phyloP scores from a whole-genome alignment of 2,797 vertebrate species.

The Knipowitschia caucasica region DNA sequence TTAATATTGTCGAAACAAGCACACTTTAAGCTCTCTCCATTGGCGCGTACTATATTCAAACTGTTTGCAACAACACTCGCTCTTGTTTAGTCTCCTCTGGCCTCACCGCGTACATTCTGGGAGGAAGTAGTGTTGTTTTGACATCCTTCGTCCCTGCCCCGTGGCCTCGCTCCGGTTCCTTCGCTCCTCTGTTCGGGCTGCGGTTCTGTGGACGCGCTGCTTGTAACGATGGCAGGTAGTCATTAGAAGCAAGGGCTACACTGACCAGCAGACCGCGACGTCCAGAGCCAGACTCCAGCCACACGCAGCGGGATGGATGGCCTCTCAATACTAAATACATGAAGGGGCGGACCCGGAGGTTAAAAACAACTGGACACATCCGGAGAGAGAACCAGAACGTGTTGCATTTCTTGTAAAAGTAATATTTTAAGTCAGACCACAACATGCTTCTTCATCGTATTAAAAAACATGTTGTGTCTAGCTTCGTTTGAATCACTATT shows the following conservation, averaged over 20 bases:
- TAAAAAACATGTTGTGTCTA: too few relatives aligned
- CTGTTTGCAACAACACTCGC: too few relatives aligned
- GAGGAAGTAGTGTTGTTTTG: neutral
- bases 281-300: conserved; percentile 6
- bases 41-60: too few relatives aligned
- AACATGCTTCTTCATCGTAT: too few relatives aligned
- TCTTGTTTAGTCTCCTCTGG: neutral
- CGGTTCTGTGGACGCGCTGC: conserved; percentile 2
- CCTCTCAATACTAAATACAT: neutral
- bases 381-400: neutral
- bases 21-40: too few relatives aligned
- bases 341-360: too few relatives aligned
- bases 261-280: conserved; percentile 42
- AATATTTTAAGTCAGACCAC: too few relatives aligned
- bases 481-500: too few relatives aligned
- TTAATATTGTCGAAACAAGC: too few relatives aligned
- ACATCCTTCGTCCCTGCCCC: neutral
- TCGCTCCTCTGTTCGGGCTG: neutral
- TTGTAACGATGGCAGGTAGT: conserved; percentile 44
- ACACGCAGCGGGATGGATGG: neutral
- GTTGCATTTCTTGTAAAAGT: too few relatives aligned
- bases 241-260: conserved; percentile 29
- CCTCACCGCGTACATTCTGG: neutral
- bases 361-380: neutral
- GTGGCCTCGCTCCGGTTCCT: neutral